Base-by-base conservation (phyloP, 2,113 vertebrate genomes). In the Saguinus imperator region DNA sequence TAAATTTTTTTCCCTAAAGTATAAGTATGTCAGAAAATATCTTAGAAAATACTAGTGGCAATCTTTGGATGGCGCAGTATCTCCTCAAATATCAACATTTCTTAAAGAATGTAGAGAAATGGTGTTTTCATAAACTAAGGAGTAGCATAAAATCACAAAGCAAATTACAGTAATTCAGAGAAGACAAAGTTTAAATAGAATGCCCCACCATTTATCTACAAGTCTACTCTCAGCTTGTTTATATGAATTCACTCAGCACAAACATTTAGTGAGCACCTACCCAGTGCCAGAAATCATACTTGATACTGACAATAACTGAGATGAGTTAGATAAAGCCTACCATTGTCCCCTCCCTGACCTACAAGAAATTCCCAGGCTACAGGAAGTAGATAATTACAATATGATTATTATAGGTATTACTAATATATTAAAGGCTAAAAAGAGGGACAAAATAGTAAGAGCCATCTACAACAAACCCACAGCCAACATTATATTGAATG, bases 221-320 rank as follows among this genome's bases (percentile, higher is more conserved):
- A 88, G 57, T 86, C 64, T 96, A 58, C 79, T 94, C 97, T 97
- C 66, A 92, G 89, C 35, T 61, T 89, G 18, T 89, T 58, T 97
- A 7, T 89, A 91, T 37, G 40, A 88, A 94, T 84, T 92, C 61
- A 84, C 72, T 89, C 58, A 89, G 57, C 25, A 57, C 45, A 86
- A 94, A 91, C 50, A 89, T 89, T 95, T 73, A 90, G 37, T 89
- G 68, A 93, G 84, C 40, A 93, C 25, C 73, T 73, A 57, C 6
- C 37, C 52, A 85, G 10, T 79, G 85, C 52, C 68, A 79, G 25
- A 89, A 95, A 82, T 29, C 45, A 18, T 87, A 68, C 25, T 43
- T 72, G 50, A 57, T 61, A 21, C 79, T 95, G 70, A 75, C 43
- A 35, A 75, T 40, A 79, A 95, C 2, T 82, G 40, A 45, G 48